phyloP scores from a whole-genome alignment of 92 coral and sea anemone species.

The Montipora capitata region DNA sequence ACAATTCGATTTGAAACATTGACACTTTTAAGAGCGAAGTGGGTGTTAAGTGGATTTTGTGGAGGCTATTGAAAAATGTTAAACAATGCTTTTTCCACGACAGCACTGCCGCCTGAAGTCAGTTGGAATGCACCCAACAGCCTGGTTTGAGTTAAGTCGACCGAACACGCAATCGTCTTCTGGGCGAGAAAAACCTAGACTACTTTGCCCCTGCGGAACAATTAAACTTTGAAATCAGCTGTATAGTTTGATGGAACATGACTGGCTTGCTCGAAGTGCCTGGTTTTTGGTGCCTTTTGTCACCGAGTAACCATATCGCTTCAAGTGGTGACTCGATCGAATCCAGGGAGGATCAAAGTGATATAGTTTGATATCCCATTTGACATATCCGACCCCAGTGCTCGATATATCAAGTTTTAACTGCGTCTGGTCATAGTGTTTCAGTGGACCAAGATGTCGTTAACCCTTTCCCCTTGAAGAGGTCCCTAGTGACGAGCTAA shows the following conservation, averaged over 20 bases:
- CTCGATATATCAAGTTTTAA: no score
- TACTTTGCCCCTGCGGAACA: no score
- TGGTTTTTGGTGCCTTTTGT: constrained; percentile 7
- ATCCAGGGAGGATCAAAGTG: neutral
- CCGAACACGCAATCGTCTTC: constrained; percentile 30
- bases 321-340: neutral
- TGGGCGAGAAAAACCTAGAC: no score
- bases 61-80: constrained; percentile 1
- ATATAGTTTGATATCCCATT: constrained; percentile 2
- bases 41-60: constrained; percentile 39
- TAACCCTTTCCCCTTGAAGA: no score
- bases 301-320: neutral
- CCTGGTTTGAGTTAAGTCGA: constrained; percentile 6
- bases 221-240: neutral
- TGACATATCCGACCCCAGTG: neutral
- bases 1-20: constrained; percentile 17
- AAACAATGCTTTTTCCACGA: neutral
- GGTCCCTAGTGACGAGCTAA: no score
- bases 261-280: neutral
- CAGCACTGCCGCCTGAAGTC: neutral
- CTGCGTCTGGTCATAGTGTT: no score
- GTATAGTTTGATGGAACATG: neutral
- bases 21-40: constrained; percentile 32
- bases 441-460: no score
- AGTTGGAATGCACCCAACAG: constrained; percentile 46